A percentile compares a stretch with the other conserved stretches of the same genome.
phyloP scores from a whole-genome alignment of 2,797 vertebrate species.

The Lerista edwardsae region DNA sequence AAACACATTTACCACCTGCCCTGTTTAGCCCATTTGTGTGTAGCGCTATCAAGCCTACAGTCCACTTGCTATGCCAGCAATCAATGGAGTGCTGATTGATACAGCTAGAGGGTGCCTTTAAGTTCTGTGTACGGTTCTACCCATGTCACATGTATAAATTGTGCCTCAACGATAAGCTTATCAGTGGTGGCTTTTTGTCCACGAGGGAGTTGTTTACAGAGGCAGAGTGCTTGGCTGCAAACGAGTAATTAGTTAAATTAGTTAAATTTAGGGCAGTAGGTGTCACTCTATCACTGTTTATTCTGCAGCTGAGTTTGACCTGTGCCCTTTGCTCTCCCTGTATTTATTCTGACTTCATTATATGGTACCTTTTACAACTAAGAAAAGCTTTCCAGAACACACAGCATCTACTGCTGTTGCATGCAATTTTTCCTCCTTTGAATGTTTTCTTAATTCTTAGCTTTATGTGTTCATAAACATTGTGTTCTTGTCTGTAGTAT shows the following conservation, averaged over 20 bases:
- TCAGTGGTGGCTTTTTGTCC: constrained; percentile 16
- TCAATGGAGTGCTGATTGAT: neutral
- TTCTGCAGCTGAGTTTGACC: constrained; percentile 20
- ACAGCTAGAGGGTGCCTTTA: no score
- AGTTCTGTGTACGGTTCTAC: neutral
- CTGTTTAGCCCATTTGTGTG: neutral
- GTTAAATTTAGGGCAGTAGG: constrained; percentile 23
- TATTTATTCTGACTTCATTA: constrained; percentile 3
- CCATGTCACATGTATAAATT: neutral
- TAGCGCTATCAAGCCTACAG: neutral
- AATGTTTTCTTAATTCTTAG: neutral
- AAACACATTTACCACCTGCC: neutral
- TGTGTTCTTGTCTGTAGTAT: neutral
- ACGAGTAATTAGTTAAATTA: constrained; percentile 6
- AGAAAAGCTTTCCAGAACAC: neutral
- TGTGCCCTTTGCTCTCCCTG: neutral
- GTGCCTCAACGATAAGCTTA: constrained; percentile 32
- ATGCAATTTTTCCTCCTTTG: neutral
- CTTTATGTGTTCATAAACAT: neutral
- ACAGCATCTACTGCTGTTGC: neutral
- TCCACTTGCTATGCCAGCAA: neutral
- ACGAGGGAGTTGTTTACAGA: constrained; percentile 54
- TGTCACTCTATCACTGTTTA: neutral
- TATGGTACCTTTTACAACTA: neutral
- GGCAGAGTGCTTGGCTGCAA: constrained; percentile 37